Conservation (phyloP, 2,113 vertebrate species). For the Gnathonemus longibarbis region DNA sequence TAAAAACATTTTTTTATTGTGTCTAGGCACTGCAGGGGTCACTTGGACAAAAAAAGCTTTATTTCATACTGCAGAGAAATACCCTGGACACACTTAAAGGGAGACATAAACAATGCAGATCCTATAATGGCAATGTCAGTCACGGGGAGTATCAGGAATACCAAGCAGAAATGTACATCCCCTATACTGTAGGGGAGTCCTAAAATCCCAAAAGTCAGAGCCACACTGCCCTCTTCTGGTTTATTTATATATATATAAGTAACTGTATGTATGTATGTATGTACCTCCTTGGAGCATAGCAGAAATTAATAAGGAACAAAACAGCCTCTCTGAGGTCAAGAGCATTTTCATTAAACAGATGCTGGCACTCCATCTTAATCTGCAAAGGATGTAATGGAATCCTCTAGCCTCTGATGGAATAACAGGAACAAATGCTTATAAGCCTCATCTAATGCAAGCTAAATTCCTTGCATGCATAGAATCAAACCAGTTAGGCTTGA, state of each 20-base stretch:
- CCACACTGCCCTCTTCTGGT: conserved; percentile 57
- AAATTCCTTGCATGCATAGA: neutral
- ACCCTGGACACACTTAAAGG: conserved; percentile 43
- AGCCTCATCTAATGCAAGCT: neutral
- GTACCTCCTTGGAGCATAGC: neutral
- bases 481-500: neutral
- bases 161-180: conserved; percentile 45
- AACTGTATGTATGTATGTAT: neutral
- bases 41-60: conserved; percentile 38
- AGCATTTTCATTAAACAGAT: neutral
- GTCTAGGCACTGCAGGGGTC: conserved; percentile 28
- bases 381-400: neutral
- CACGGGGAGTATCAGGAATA: conserved; percentile 57
- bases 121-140: conserved; percentile 66
- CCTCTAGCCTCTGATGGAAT: neutral
- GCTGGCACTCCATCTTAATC: neutral
- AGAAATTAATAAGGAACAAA: conserved; percentile 2
- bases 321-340: neutral
- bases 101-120: conserved; percentile 64
- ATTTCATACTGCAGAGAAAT: conserved; percentile 35
- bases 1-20: neutral
- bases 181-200: neutral
- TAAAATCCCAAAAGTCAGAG: conserved; percentile 15
- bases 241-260: no score
- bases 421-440: neutral